Evolutionary conservation across 2,888 invertebrate species (phyloP).

Genomic region (Apamea anceps): DNA sequence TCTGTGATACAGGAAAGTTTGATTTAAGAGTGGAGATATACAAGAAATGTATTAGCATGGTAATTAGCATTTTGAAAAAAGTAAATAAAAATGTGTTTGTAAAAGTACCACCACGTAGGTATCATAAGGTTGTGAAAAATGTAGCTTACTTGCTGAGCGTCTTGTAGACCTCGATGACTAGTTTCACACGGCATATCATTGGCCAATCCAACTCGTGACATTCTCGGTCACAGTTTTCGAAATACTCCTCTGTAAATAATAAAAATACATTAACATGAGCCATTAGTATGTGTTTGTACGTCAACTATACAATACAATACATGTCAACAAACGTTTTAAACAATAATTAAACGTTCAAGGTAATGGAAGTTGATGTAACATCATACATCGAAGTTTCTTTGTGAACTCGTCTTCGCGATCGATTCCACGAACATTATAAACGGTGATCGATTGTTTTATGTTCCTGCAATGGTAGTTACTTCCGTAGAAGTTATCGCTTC

Average conservation of each 20-base stretch:
- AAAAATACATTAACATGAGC: conserved; percentile 39
- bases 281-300: conserved; percentile 22
- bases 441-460: conserved; percentile 41
- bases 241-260: conserved; percentile 92
- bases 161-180: conserved; percentile 93
- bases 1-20: conserved; percentile 76
- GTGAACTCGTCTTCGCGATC: conserved; percentile 31
- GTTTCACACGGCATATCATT: conserved; percentile 94
- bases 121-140: conserved; percentile 30
- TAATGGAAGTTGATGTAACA: conserved; percentile 11
- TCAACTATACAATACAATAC: neutral
- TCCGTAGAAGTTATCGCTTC: conserved; percentile 6
- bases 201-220: conserved; percentile 94
- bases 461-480: conserved; percentile 11
- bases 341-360: conserved; percentile 13
- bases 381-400: conserved; percentile 25
- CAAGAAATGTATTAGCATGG: neutral
- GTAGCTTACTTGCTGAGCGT: conserved; percentile 92
- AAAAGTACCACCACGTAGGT: conserved; percentile 6
- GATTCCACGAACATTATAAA: conserved; percentile 41
- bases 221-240: conserved; percentile 93
- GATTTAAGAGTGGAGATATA: conserved; percentile 12
- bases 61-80: conserved; percentile 39
- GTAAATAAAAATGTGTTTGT: conserved; percentile 2
- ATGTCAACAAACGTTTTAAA: conserved; percentile 1